Evolutionary conservation across 2,113 vertebrate genomes (phyloP).

Genomic region (Origma solitaria): DNA sequence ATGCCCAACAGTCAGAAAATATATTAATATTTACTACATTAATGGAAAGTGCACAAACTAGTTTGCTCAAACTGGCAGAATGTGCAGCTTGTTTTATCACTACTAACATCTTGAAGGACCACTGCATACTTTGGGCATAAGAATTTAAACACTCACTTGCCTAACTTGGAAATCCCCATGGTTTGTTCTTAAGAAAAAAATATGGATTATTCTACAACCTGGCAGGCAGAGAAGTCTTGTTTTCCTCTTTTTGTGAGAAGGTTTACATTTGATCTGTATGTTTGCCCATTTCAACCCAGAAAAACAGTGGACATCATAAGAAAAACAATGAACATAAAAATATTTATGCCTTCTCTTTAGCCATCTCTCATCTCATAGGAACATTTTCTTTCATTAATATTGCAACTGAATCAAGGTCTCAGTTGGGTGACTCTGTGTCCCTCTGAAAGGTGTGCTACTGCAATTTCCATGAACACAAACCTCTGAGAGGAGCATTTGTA

Average conservation of each 20-base stretch:
- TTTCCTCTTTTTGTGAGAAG: background rate
- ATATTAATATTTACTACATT: background rate
- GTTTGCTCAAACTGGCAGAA: background rate
- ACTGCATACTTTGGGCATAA: background rate
- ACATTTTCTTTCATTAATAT: background rate
- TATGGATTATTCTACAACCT: background rate
- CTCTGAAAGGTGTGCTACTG: background rate
- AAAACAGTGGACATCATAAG: background rate
- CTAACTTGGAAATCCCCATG: background rate
- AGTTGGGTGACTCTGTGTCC: background rate
- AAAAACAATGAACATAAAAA: background rate
- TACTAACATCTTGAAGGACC: background rate
- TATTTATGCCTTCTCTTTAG: background rate
- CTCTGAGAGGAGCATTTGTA: background rate
- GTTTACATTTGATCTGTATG: background rate
- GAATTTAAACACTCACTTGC: background rate
- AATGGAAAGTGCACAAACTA: background rate
- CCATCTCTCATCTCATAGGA: background rate
- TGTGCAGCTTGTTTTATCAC: background rate
- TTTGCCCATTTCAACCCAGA: background rate
- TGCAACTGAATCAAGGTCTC: background rate
- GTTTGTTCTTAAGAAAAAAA: background rate
- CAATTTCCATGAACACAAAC: background rate
- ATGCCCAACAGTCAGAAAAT: background rate
- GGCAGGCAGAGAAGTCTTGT: background rate